Percentiles rank a stretch among this genome's conserved stretches.
phyloP scores from a whole-genome alignment of 2,888 invertebrate species.

The Coelopa pilipes region DNA sequence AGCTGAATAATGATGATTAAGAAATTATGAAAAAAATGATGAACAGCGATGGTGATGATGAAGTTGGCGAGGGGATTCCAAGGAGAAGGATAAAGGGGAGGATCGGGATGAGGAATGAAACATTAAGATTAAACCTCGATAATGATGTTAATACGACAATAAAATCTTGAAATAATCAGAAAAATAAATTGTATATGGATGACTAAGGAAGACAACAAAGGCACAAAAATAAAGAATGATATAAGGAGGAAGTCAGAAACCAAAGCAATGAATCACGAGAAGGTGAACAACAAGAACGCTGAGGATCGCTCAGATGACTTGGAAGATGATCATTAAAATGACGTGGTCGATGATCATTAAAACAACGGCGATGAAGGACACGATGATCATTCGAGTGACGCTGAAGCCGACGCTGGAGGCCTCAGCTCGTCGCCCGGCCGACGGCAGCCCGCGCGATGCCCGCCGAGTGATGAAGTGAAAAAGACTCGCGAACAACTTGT shows the following conservation, averaged over 20 bases:
- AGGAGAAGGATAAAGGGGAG: not conserved
- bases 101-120: too few relatives aligned
- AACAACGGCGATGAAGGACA: not conserved
- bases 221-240: too few relatives aligned
- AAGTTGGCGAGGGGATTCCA: not conserved
- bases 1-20: not conserved
- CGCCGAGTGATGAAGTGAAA: slow-evolving; percentile 25
- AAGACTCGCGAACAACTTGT: slow-evolving; percentile 28
- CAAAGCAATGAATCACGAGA: too few relatives aligned
- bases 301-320: too few relatives aligned
- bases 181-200: too few relatives aligned
- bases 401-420: not conserved
- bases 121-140: too few relatives aligned
- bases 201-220: too few relatives aligned
- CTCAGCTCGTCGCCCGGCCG: too few relatives aligned
- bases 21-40: not conserved
- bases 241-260: too few relatives aligned
- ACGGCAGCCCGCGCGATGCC: not conserved
- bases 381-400: not conserved
- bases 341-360: not conserved
- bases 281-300: too few relatives aligned
- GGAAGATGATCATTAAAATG: not conserved
- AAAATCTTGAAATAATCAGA: too few relatives aligned
- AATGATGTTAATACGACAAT: too few relatives aligned
- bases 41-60: slow-evolving; percentile 9